Conservation (phyloP, 2,113 vertebrate genomes). For the Entelurus aequoreus region DNA sequence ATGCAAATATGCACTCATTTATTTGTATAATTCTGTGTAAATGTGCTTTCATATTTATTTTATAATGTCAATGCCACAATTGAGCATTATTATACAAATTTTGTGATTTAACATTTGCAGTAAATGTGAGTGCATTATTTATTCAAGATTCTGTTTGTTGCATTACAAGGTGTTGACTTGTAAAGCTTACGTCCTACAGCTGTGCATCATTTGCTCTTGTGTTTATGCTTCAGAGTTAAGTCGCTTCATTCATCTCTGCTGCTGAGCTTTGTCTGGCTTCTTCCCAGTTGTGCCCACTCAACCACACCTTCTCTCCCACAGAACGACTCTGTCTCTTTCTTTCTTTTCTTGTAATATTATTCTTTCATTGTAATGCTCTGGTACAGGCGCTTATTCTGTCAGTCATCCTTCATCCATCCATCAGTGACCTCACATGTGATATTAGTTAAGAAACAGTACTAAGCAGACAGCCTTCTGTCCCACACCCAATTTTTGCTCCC, state of each 20-base stretch:
- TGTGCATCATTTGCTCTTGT: slow-evolving; percentile 9
- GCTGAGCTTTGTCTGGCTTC: slow-evolving; percentile 6
- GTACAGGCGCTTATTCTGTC: slow-evolving; percentile 5
- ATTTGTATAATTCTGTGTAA: too few species aligned
- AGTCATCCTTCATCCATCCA: slow-evolving; percentile 9
- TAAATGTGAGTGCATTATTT: background rate
- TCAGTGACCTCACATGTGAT: slow-evolving; percentile 22
- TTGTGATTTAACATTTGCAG: background rate
- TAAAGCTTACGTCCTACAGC: slow-evolving; percentile 7
- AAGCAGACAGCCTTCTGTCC: slow-evolving; percentile 13
- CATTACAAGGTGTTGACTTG: slow-evolving; percentile 13
- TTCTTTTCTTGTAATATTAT: slow-evolving; percentile 3
- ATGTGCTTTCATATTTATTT: too few species aligned
- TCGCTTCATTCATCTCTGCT: slow-evolving; percentile 22
- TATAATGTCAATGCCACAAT: too few species aligned
- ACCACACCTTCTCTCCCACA: slow-evolving; percentile 17
- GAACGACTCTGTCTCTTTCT: background rate
- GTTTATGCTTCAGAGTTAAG: slow-evolving; percentile 11
- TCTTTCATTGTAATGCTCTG: background rate
- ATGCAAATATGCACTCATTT: too few species aligned
- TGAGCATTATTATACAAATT: too few species aligned
- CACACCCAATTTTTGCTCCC: slow-evolving; percentile 17
- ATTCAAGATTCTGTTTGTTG: background rate
- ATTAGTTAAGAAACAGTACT: slow-evolving; percentile 23
- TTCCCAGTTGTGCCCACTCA: slow-evolving; percentile 29